Conservation (phyloP, 2,888 invertebrate species). For the Anorthoa munda region DNA sequence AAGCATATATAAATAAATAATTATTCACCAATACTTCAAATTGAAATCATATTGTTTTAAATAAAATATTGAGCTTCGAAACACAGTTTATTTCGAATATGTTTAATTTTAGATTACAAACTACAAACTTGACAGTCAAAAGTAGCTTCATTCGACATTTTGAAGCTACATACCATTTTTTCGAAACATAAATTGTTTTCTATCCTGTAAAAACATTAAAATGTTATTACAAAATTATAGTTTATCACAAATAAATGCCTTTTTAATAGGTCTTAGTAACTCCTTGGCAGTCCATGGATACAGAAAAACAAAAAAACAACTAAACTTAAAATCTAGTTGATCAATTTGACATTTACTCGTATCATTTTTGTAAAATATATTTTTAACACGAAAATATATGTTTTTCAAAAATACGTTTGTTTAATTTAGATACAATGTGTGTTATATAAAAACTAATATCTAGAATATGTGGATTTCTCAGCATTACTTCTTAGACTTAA, state of each 20-base stretch:
- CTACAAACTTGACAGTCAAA: conserved; percentile 22
- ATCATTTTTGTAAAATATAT: neutral
- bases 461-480: conserved; percentile 13
- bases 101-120: conserved; percentile 11
- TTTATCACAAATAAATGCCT: conserved; percentile 31
- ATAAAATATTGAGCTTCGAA: conserved; percentile 22
- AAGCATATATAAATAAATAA: too few relatives aligned
- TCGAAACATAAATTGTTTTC: conserved; percentile 9
- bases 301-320: conserved; percentile 2
- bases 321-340: conserved; percentile 24
- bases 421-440: conserved; percentile 14
- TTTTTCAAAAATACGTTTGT: conserved; percentile 32
- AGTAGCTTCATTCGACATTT: conserved; percentile 22
- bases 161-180: conserved; percentile 20
- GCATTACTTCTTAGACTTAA: neutral
- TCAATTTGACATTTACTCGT: neutral
- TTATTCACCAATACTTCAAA: too few relatives aligned
- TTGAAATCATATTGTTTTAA: neutral
- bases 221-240: conserved; percentile 19
- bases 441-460: conserved; percentile 6
- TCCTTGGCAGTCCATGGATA: conserved; percentile 5
- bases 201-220: conserved; percentile 6
- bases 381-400: neutral
- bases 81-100: conserved; percentile 33
- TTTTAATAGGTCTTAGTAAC: conserved; percentile 5